Conservation (phyloP, 2,113 vertebrate genomes). For the Chascanopsetta lugubris region DNA sequence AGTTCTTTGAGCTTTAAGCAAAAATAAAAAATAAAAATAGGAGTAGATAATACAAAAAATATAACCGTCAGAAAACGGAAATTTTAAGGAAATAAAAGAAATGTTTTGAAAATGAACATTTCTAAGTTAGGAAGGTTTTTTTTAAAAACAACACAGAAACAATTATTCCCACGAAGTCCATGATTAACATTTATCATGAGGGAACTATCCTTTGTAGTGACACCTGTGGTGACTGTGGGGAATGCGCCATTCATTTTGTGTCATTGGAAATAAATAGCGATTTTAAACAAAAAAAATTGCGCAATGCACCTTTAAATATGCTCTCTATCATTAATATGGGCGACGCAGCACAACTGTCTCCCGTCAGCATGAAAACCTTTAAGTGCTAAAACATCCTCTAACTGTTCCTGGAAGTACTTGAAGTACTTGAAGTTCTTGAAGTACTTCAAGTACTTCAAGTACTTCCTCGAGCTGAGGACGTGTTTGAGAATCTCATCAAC, state of each 20-base stretch:
- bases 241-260: too few relatives aligned
- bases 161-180: not conserved
- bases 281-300: too few relatives aligned
- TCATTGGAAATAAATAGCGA: too few relatives aligned
- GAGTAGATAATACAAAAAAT: not conserved
- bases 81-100: not conserved
- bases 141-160: not conserved
- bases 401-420: constrained; percentile 36
- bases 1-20: constrained; percentile 18
- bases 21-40: constrained; percentile 1
- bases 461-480: constrained; percentile 12
- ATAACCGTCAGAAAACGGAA: not conserved
- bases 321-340: too few relatives aligned
- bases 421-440: constrained; percentile 27
- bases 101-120: not conserved
- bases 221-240: too few relatives aligned
- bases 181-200: too few relatives aligned
- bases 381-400: constrained; percentile 21
- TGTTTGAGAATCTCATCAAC: too few relatives aligned
- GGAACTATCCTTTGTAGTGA: too few relatives aligned
- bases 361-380: not conserved
- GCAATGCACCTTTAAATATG: too few relatives aligned
- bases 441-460: constrained; percentile 21
- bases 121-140: not conserved
- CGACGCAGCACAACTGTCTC: constrained; percentile 19